Base-by-base conservation (phyloP, 2,797 vertebrate genomes). In the Melanotaenia trifasciata region DNA sequence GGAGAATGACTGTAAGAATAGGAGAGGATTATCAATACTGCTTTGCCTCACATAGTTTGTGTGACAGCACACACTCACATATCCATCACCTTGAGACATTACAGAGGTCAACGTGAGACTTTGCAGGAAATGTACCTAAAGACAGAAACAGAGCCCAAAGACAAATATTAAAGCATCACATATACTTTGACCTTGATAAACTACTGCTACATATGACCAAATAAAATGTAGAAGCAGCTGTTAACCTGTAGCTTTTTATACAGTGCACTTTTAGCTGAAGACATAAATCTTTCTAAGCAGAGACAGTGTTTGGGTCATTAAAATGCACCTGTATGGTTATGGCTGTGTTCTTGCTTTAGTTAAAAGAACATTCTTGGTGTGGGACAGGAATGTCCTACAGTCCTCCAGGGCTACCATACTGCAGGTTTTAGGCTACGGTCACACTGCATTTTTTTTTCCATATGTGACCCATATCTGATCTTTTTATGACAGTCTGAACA, bases 21-120 rank as follows among this genome's bases (percentile, higher is more conserved):
- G 58, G 24, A 65, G 79, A 70, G 79, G 92, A 93, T 94, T 92
- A 93, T 89, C 70, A n/a, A 74, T 78, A 84, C 85, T 79, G 84
- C 84, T 89, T 90, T 70, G 66, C 72, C 70, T 83, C 30, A n/a
- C 32, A 18, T 14, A 18, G 12, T 36, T 33, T 20, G 14, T 16
- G 11, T n/a, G 0, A 33, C 54, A 36, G 12, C 26, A 10, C 58
- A 54, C 50, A 50, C 40, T 64, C 13, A 58, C 18, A 20, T 32
- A 0, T 1, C 9, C 8, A 72, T 56, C 53, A 38, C 22, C 47
- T 56, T 67, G 35, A 43, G 22, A 64, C 22, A 45, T 22, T n/a
- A 47, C 7, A 33, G 20, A 62, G 33, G 64, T 43, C 58, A 30
- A 50, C n/a, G 3, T 20, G 18, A n/a, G 45, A 47, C 18, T 47